These are phyloP conservation scores for Formica exsecta DNA, from an alignment of 1,140 invertebrate genomes.

Conservation along the genomic window DNA sequence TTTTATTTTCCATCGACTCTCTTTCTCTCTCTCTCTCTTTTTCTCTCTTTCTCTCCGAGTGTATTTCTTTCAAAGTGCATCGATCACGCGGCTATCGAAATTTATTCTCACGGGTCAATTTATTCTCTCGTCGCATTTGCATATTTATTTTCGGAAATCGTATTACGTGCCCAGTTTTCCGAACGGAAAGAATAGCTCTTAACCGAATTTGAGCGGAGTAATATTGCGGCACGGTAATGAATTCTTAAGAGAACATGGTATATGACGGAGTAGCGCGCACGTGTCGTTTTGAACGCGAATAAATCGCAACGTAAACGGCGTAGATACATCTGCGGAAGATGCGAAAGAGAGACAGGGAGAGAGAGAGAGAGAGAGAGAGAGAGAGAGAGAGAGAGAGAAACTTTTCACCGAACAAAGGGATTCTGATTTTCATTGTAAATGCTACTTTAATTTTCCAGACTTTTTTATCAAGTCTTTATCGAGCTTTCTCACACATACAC, in stretches of 20 bases:
- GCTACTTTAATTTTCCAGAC: conserved; percentile 54
- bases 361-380: no score
- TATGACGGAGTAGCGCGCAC: neutral
- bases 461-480: neutral
- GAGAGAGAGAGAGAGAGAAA: no score
- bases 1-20: conserved; percentile 18
- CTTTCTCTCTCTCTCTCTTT: no score
- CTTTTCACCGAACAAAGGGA: conserved; percentile 28
- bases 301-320: conserved; percentile 39
- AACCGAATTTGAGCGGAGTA: neutral
- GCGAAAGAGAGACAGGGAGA: neutral
- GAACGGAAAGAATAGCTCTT: neutral
- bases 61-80: neutral
- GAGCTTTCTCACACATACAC: neutral
- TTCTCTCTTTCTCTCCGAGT: no score
- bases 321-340: conserved; percentile 37
- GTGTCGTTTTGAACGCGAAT: conserved; percentile 37
- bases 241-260: neutral
- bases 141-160: conserved; percentile 35
- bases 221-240: conserved; percentile 36
- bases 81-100: neutral
- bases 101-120: neutral
- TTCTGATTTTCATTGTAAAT: conserved; percentile 61
- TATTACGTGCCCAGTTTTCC: neutral
- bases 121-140: neutral